Evolutionary conservation across 2,797 vertebrate genomes (phyloP), one percentile per base, ranked within the genome.

Genomic region (Hozukius guyotensis): DNA sequence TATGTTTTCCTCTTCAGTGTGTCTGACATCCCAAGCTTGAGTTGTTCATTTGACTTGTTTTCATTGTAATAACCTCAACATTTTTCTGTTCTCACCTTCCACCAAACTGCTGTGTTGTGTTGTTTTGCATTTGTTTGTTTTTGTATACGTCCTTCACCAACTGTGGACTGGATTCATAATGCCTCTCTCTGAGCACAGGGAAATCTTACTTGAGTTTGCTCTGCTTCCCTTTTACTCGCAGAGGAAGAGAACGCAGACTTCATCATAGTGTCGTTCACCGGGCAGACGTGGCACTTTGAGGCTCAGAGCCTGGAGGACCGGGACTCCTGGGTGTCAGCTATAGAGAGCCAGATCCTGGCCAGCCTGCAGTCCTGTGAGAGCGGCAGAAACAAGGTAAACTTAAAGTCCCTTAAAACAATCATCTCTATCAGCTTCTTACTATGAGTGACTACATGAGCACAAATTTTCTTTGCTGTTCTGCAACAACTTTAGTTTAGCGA

Each of bases 241-340:
- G 96, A 97, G 27, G 98, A 99, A 89, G 98, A 99, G 92, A 99
- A 98, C 55, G 95, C 97, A 7, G 98, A 99, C 95, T 99, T 99
- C 61, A 96, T 99, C 85, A 96, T 99, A 10, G 97, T 99, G 88
- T 98, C 98, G 1, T 99, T 97, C 90, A 97, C 97, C 1, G 98
- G 98, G 22, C 98, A 99, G 94, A 98, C 96, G 3, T 99, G 98
- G 98, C 98, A 99, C 92, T 99, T 99, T 2, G 98, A 99, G 93
- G 97, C 98, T 0, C 89, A 94, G 89, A 98, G 96, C 89, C 96
- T 97, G 61, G 98, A 99, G 92, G 98, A 99, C 25, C 94, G 98
- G 4, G 98, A 99, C 62, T 94, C 96, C 8, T 99, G 98, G 98
- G 98, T 99, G 65, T 93, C 96, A 29, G 98, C 98, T 20, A 99